Base-by-base conservation (phyloP, 2,113 vertebrate genomes). In the Engystomops pustulosus region DNA sequence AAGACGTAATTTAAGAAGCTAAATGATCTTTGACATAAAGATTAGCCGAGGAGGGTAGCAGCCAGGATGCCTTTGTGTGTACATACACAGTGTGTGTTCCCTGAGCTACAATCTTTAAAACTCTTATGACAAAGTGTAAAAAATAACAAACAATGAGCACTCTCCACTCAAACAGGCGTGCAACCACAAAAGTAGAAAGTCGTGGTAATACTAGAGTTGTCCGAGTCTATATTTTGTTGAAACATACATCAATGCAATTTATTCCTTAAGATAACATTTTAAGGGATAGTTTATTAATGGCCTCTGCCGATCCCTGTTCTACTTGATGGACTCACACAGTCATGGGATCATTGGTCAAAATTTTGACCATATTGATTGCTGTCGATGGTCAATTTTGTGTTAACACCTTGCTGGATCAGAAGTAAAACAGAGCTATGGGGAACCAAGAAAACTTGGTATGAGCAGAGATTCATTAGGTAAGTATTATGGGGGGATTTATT, bases 1-100 rank as follows among this genome's bases (percentile, higher is more conserved):
- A 79, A 85, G 83, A 85, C 34, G 83, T 85, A 85, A 85, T 79
- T 79, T 85, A 85, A 85, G 83, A 85, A 45, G 83, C 75, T 85
- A 85, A 85, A 85, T 85, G 83, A 85, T 85, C 83, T 85, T 85
- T 85, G 83, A 85, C 83, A 78, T 85, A 79, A 41, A 85, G 83
- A 85, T 79, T 79, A 85, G 83, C 32, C 38, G 68, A 38, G 74
- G 17, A 70, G 82, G 53, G 47, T 44, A 38, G 81, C 32, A 79
- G 83, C 76, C 32, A 75, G 60, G 62, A 51, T 70, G 55, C 18
- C 69, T 79, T 78, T 79, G 75, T 79, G 49, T 58, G 60, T 69
- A 79, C 65, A 70, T 79, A 70, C 49, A 70, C 83, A 85, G 75
- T 70, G 49, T 70, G 83, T 85, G 75, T 79, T 79, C 62, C 65